phyloP scores from a whole-genome alignment of 2,888 invertebrate species.

The Tenthredo notha region DNA sequence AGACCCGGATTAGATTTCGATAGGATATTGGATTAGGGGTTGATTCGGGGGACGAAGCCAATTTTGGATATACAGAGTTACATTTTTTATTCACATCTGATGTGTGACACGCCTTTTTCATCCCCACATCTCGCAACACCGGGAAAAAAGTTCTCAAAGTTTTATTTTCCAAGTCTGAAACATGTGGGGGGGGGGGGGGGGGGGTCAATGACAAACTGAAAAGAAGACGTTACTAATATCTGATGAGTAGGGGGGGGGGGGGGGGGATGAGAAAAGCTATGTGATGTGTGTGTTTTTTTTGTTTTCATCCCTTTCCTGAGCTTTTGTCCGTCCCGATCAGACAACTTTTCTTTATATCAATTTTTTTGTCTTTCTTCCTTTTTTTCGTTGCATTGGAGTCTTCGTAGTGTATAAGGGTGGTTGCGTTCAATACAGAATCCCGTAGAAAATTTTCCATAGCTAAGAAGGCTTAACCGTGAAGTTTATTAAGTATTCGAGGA shows the following conservation, averaged over 20 bases:
- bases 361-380: too few relatives aligned
- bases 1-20: slow-evolving; percentile 40
- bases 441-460: slow-evolving; percentile 33
- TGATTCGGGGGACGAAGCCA: slow-evolving; percentile 49
- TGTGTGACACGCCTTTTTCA: background rate
- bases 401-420: background rate
- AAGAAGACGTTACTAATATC: too few relatives aligned
- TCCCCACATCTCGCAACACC: background rate
- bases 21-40: slow-evolving; percentile 53
- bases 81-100: slow-evolving; percentile 37
- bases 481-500: slow-evolving; percentile 41
- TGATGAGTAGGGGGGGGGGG: too few relatives aligned
- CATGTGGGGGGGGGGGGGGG: too few relatives aligned
- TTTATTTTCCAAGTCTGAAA: too few relatives aligned
- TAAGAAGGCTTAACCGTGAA: slow-evolving; percentile 50
- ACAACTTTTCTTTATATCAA: background rate
- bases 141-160: too few relatives aligned
- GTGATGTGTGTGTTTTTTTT: too few relatives aligned
- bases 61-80: slow-evolving; percentile 39
- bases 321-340: background rate
- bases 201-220: too few relatives aligned
- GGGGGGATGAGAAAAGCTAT: too few relatives aligned
- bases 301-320: background rate
- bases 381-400: background rate
- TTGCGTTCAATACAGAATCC: slow-evolving; percentile 1